Evolutionary conservation across 2,113 vertebrate species (phyloP), one percentile per base, ranked within the genome.

Genomic region (Chaetodon auriga): DNA sequence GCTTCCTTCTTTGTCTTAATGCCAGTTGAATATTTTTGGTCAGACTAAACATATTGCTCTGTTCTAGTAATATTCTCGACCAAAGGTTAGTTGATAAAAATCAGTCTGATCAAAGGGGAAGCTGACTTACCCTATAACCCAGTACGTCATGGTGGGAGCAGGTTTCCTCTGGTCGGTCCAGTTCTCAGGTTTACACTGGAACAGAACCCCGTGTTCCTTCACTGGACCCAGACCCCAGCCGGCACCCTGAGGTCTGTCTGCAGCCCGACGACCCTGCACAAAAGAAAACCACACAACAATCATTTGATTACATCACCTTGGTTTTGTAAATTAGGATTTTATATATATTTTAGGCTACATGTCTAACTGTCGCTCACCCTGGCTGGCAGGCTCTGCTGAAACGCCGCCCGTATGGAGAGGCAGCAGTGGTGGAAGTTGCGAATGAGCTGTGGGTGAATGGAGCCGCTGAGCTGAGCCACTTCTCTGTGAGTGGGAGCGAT

Each of bases 361-460:
- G 30, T 30, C 30, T 3, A 48, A 16, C 7, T 1, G 43, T 3
- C 3, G 5, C 94, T 77, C 92, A 99, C 98, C 93, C 95, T 92
- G 89, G 95, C 89, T 1, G 89, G 94, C 73, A 96, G 68, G 58
- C 96, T 96, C 90, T 97, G 96, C 82, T 97, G 97, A 85, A 99
- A 99, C 64, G 96, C 8, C 0, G 96, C 94, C 15, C 96, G 96
- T 77, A 99, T 99, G 65, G 97, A 97, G 69, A 99, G 96, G 90
- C 98, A 99, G 93, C 98, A 99, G 72, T 95, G 97, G 95, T 99
- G 95, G 91, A 99, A 99, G 92, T 97, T 99, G 85, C 95, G 95
- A 36, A 99, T 97, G 79, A 99, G 95, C 81, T 96, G 97, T 0
- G 97, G 95, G 85, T 99, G 98, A 74, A 99, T 91, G 74, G 96